Percentiles rank a stretch among this genome's conserved stretches.
Conservation (phyloP, 2,888 invertebrate genomes). For the Drosophila mayaguana region DNA sequence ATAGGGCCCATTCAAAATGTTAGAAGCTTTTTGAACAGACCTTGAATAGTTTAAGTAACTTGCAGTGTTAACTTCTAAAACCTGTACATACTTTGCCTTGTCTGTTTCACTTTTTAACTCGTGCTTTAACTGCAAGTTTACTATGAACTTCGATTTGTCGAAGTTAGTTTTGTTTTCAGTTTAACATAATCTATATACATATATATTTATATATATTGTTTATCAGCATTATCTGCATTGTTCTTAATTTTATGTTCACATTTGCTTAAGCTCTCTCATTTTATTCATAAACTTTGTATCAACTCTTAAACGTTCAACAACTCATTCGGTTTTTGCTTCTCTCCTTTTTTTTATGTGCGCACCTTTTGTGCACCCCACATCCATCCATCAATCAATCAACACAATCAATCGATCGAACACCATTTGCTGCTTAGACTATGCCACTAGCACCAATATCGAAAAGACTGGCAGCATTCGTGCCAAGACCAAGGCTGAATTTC, state of each 20-base stretch:
- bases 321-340: slow-evolving; percentile 42
- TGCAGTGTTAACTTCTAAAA: not conserved
- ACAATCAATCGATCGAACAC: slow-evolving; percentile 3
- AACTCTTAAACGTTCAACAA: slow-evolving; percentile 28
- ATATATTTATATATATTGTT: slow-evolving; percentile 9
- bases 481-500: slow-evolving; percentile 88
- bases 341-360: slow-evolving; percentile 38
- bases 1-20: not conserved
- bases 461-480: slow-evolving; percentile 84
- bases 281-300: slow-evolving; percentile 7
- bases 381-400: slow-evolving; percentile 1
- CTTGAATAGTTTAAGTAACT: not conserved
- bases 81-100: not conserved
- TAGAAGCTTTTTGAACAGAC: not conserved
- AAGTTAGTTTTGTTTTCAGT: not conserved
- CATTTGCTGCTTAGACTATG: slow-evolving; percentile 75
- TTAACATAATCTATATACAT: not conserved
- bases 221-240: slow-evolving; percentile 33
- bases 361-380: slow-evolving; percentile 41
- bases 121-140: slow-evolving; percentile 1
- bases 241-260: slow-evolving; percentile 12
- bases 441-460: slow-evolving; percentile 85
- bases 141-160: not conserved
- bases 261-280: slow-evolving; percentile 24
- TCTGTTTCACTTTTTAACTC: not conserved